These are phyloP conservation scores for Protobothrops flavoviridis DNA, from an alignment of 2,113 vertebrate species.

Conservation along the genomic window DNA sequence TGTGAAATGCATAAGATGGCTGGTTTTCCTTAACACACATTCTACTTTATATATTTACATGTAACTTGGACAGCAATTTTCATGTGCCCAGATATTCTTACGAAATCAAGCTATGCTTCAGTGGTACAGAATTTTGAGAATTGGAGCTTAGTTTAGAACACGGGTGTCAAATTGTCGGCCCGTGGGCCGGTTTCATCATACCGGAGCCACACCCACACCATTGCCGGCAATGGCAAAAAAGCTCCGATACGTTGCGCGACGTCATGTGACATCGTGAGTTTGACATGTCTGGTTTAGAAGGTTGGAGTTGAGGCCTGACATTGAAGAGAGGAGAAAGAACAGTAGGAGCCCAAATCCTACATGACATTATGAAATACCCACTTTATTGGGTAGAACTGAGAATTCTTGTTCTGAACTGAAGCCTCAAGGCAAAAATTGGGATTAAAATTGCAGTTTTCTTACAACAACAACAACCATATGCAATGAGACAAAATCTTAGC, in stretches of 20 bases:
- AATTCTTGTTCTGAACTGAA: neutral
- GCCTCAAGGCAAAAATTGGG: neutral
- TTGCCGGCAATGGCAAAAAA: no score
- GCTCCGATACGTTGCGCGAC: no score
- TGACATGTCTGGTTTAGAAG: neutral
- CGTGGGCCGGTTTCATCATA: no score
- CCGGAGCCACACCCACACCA: no score
- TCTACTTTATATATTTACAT: neutral
- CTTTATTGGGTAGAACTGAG: neutral
- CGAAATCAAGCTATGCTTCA: neutral
- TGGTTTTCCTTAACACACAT: neutral
- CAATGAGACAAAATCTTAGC: neutral
- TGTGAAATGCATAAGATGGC: neutral
- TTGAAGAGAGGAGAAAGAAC: neutral
- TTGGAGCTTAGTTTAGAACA: neutral
- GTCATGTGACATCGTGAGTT: no score
- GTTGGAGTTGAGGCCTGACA: neutral
- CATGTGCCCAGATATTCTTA: neutral
- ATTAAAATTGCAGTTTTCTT: neutral
- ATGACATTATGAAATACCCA: neutral
- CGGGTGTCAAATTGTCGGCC: no score
- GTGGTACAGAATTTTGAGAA: neutral
- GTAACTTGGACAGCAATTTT: neutral
- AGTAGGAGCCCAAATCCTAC: neutral
- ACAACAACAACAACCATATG: neutral